Percentiles rank a stretch among this genome's conserved stretches.
phyloP scores from a whole-genome alignment of 2,888 invertebrate species.

The Notodonta ziczac region DNA sequence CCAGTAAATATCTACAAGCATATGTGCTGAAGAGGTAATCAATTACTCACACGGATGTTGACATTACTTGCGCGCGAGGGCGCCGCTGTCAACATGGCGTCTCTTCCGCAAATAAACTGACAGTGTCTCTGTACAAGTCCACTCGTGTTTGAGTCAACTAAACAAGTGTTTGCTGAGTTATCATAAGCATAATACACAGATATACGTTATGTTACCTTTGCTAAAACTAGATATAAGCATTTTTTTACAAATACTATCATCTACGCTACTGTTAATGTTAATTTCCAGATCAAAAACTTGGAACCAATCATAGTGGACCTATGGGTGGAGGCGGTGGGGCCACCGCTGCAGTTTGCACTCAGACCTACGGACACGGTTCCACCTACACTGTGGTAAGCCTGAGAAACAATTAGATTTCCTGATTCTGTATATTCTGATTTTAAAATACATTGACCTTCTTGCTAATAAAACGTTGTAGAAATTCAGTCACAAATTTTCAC shows the following conservation, averaged over 20 bases:
- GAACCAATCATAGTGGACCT: slow-evolving; percentile 65
- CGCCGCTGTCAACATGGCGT: not conserved
- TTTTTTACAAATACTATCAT: too few species aligned
- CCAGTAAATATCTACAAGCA: not conserved
- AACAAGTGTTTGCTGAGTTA: not conserved
- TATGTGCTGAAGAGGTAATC: not conserved
- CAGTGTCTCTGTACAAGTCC: not conserved
- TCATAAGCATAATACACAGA: not conserved
- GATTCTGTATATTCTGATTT: too few species aligned
- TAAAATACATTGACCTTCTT: too few species aligned
- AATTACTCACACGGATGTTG: not conserved
- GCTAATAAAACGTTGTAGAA: too few species aligned
- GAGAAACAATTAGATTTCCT: too few species aligned
- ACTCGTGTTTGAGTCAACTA: not conserved
- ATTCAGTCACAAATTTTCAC: too few species aligned
- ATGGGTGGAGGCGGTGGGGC: slow-evolving; percentile 63
- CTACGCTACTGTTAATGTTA: too few species aligned
- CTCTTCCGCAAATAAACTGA: not conserved
- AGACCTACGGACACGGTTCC: slow-evolving; percentile 11
- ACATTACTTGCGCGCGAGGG: not conserved
- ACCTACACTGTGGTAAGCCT: slow-evolving; percentile 45
- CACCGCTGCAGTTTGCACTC: slow-evolving; percentile 55
- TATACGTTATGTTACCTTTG: not conserved
- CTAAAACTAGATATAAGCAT: too few species aligned
- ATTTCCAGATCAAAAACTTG: slow-evolving; percentile 44